Evolutionary conservation across 2,797 vertebrate genomes (phyloP), one percentile per base, ranked within the genome.

Genomic region (Characodon lateralis): DNA sequence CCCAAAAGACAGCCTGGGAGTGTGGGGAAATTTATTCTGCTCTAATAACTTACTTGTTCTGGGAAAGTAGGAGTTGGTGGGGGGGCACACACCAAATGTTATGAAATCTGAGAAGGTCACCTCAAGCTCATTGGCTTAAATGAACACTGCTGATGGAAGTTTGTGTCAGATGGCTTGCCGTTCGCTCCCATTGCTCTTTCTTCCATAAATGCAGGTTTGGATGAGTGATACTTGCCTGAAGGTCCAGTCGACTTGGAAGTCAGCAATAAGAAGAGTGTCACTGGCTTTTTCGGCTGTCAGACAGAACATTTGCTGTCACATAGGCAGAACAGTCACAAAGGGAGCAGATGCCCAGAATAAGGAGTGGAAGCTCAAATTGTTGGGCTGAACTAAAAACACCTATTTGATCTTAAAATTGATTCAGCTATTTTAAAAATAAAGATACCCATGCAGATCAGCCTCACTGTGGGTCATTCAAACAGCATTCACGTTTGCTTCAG

Each of bases 21-120:
- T 90, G 86, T 79, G 82, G 85, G 87, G 82, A 88, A 41, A 90
- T 91, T 90, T 85, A 92, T 93, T 92, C 90, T 90, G 92, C 89
- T 93, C 91, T 92, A 94, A 94, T 94, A 94, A 95, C 86, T 92
- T 78, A 88, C 91, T 91, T 90, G 85, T 91, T 91, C 91, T 89
- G 88, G 85, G 86, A 93, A 92, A 83, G 71, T 76, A 81, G 59
- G 72, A 58, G 12, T n/a, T 75, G 78, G 35, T 39, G 68, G 12
- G 9, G 1, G 26, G 3, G 74, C 53, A 78, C 73, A 75, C 48
- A 50, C 43, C 55, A 80, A 83, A 79, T 86, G 81, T 90, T 88
- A 88, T 90, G 81, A 91, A 92, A 94, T 90, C 72, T 86, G 92
- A 94, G 90, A 94, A 93, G 93, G 94, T 93, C 93, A 93, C 89